These are phyloP conservation scores for Hanleya hanleyi DNA, from an alignment of 2,888 invertebrate genomes.

Conservation along the genomic window DNA sequence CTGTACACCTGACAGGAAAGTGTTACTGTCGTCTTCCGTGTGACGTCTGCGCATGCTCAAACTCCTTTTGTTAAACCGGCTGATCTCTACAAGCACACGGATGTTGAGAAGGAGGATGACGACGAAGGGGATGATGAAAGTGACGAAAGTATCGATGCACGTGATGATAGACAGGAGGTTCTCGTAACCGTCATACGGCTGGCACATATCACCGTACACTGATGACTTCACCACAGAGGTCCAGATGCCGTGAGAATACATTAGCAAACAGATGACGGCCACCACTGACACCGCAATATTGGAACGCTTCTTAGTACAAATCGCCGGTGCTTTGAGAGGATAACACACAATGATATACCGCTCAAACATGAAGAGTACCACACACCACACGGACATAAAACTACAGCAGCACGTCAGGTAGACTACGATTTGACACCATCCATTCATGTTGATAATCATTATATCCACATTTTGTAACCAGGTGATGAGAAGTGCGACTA, in stretches of 20 bases:
- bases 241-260: conserved; percentile 57
- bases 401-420: conserved; percentile 79
- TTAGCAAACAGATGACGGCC: conserved; percentile 42
- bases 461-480: conserved; percentile 53
- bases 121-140: conserved; percentile 54
- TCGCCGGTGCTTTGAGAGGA: conserved; percentile 77
- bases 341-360: conserved; percentile 87
- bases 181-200: conserved; percentile 34
- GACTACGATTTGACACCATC: conserved; percentile 76
- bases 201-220: conserved; percentile 28
- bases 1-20: conserved; percentile 48
- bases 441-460: conserved; percentile 62
- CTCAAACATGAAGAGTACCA: conserved; percentile 90
- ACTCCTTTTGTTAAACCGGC: conserved; percentile 17
- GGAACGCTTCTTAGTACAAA: conserved; percentile 53
- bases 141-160: conserved; percentile 53
- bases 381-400: conserved; percentile 88
- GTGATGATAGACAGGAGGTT: conserved; percentile 46
- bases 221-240: conserved; percentile 37
- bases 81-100: conserved; percentile 41
- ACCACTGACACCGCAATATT: conserved; percentile 37
- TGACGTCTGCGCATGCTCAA: conserved; percentile 32
- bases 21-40: neutral
- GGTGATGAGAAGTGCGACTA: conserved; percentile 78
- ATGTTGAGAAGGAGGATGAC: conserved; percentile 52